phyloP scores from a whole-genome alignment of 2,113 vertebrate species.

The Labeo rohita region DNA sequence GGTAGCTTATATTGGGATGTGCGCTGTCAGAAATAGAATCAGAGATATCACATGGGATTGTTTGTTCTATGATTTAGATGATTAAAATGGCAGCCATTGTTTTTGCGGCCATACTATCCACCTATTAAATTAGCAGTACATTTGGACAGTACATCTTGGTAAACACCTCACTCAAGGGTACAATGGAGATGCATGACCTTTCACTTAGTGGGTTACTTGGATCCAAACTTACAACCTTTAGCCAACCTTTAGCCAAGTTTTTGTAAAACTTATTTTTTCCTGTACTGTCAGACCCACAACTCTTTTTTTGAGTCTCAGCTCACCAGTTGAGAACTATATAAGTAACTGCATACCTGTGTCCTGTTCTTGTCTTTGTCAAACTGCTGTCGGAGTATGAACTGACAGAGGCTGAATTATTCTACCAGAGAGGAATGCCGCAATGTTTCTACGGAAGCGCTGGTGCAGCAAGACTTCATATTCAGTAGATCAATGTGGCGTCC shows the following conservation, averaged over 20 bases:
- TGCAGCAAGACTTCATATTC: conserved; percentile 41
- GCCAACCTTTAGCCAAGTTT: background rate
- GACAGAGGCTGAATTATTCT: conserved; percentile 15
- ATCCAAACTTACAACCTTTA: background rate
- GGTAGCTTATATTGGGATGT: conserved; percentile 5
- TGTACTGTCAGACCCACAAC: background rate
- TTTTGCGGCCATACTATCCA: conserved; percentile 3
- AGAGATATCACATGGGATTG: conserved; percentile 9
- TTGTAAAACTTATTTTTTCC: too few species aligned
- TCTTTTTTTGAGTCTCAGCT: background rate
- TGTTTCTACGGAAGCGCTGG: conserved; percentile 35
- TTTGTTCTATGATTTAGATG: conserved; percentile 12
- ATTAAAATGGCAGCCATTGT: background rate
- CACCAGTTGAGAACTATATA: background rate
- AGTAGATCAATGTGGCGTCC: conserved; percentile 45
- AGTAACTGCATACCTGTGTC: background rate
- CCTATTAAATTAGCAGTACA: background rate
- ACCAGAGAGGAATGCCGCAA: conserved; percentile 38
- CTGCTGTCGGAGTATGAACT: conserved; percentile 26
- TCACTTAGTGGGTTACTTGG: background rate
- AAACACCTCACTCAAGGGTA: background rate
- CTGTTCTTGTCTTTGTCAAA: background rate
- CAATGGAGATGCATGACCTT: conserved; percentile 1
- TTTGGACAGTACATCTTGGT: background rate
- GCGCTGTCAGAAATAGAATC: conserved; percentile 19